Conservation (phyloP, 2,113 vertebrate species). For the Ictalurus furcatus region DNA sequence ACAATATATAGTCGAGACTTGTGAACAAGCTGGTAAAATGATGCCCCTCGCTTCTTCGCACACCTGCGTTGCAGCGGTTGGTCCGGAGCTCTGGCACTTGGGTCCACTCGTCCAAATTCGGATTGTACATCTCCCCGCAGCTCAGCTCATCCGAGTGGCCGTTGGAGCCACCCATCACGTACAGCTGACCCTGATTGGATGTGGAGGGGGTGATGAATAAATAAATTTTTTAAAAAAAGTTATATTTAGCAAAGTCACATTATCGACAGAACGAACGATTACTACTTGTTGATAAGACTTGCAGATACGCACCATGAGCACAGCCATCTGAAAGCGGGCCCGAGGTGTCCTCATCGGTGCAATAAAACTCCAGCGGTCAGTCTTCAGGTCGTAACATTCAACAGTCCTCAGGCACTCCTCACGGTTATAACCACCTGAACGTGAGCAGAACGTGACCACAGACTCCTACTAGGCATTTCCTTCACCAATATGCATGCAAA, state of each 20-base stretch:
- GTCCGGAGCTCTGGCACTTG: constrained; percentile 92
- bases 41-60: not conserved
- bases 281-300: not conserved
- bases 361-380: constrained; percentile 90
- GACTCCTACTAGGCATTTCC: no score
- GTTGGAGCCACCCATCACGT: constrained; percentile 95
- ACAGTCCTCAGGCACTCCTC: constrained; percentile 97
- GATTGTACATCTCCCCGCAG: constrained; percentile 94
- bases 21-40: not conserved
- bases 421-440: constrained; percentile 92
- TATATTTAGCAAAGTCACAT: not conserved
- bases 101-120: constrained; percentile 85
- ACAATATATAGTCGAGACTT: not conserved
- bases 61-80: constrained; percentile 97
- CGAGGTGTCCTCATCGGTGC: constrained; percentile 95
- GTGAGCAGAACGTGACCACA: not conserved
- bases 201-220: not conserved
- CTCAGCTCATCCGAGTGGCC: constrained; percentile 97
- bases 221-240: no score
- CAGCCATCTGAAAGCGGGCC: constrained; percentile 98
- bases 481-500: no score
- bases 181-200: constrained; percentile 84
- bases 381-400: constrained; percentile 90
- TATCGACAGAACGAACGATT: not conserved
- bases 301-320: constrained; percentile 80